Evolutionary conservation across 2,113 vertebrate genomes (phyloP).

Genomic region (Aegithalos caudatus): DNA sequence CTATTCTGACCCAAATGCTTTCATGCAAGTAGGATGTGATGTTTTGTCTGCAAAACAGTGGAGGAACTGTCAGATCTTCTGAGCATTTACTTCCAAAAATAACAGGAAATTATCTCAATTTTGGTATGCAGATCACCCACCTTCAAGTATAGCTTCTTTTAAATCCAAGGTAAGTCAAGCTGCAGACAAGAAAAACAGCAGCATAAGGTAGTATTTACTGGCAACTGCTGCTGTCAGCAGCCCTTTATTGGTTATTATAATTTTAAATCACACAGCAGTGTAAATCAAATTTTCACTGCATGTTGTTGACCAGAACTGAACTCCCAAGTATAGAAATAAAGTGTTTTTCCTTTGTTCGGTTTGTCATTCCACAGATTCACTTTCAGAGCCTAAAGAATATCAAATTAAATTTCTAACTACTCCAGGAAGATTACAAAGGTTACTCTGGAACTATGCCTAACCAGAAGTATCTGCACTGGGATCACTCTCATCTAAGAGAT

Average conservation of each 20-base stretch:
- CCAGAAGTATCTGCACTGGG: neutral
- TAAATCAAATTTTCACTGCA: slow-evolving; percentile 1
- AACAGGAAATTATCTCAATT: neutral
- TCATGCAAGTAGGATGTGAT: neutral
- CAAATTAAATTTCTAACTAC: neutral
- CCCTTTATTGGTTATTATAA: neutral
- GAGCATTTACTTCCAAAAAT: neutral
- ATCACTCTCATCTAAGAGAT: neutral
- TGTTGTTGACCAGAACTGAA: neutral
- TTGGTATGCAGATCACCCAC: neutral
- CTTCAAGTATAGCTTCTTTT: neutral
- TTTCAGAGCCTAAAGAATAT: neutral
- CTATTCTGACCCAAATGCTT: neutral
- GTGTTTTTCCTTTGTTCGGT: neutral
- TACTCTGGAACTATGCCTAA: neutral
- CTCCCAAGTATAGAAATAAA: neutral
- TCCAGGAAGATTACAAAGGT: neutral
- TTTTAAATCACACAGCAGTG: neutral
- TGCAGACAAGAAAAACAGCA: neutral
- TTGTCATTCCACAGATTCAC: neutral
- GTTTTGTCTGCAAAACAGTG: neutral
- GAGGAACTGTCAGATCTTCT: neutral
- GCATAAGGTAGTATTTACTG: neutral
- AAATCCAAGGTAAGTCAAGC: neutral
- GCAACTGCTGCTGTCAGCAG: neutral